A percentile compares a stretch with the other conserved stretches of the same genome.
Evolutionary conservation across 30 jellyfish, hydroid and myxozoan genomes (phyloP).

Genomic region (Hydractinia echinata): DNA sequence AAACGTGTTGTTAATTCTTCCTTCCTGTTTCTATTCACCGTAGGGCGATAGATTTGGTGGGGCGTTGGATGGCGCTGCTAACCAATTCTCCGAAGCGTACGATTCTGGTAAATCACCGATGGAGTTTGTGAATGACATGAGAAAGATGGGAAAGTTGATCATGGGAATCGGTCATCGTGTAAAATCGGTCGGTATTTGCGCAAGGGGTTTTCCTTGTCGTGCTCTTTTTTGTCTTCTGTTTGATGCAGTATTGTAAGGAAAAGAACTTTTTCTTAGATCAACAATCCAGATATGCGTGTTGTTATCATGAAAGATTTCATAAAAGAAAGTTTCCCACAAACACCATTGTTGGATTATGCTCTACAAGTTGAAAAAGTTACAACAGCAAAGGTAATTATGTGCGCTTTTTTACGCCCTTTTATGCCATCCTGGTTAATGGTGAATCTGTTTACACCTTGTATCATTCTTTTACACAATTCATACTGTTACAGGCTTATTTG

Average conservation of each 20-base stretch:
- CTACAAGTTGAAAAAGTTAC: slow-evolving; percentile 92
- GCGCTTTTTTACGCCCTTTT: neutral
- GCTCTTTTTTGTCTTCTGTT: neutral
- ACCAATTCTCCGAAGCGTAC: slow-evolving; percentile 82
- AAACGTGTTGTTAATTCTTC: too few relatives aligned
- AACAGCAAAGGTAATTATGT: slow-evolving; percentile 69
- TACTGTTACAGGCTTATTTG: too few relatives aligned
- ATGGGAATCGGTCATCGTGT: slow-evolving; percentile 99
- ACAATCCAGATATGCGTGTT: slow-evolving; percentile 89
- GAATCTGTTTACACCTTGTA: too few relatives aligned
- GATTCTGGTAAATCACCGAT: slow-evolving; percentile 85
- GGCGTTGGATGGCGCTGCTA: slow-evolving; percentile 99
- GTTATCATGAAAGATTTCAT: slow-evolving; percentile 63
- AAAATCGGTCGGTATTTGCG: slow-evolving; percentile 61
- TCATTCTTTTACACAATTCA: too few relatives aligned
- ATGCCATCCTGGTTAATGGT: too few relatives aligned
- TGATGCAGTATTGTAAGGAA: neutral
- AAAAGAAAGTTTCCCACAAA: slow-evolving; percentile 63
- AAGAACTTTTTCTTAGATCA: slow-evolving; percentile 38
- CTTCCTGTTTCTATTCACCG: neutral
- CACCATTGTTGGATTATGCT: slow-evolving; percentile 81
- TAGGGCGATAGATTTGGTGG: slow-evolving; percentile 99
- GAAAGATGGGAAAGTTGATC: slow-evolving; percentile 93
- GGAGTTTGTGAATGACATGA: slow-evolving; percentile 97
- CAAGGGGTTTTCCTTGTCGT: neutral